phyloP scores from a whole-genome alignment of 2,797 vertebrate species.

The Brachyrhaphis roseni region DNA sequence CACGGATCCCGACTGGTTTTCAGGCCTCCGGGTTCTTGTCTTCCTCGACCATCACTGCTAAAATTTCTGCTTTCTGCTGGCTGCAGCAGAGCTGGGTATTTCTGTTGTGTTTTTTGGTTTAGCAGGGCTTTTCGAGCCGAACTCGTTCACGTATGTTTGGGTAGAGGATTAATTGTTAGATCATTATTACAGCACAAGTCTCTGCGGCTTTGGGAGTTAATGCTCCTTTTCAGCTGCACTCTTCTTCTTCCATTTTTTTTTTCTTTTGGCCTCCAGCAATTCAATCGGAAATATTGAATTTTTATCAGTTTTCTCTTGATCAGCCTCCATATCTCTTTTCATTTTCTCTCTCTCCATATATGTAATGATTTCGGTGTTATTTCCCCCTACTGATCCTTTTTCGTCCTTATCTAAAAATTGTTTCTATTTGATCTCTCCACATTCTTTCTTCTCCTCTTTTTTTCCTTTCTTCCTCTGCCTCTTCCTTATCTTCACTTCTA shows the following conservation, averaged over 20 bases:
- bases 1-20: slow-evolving; percentile 29
- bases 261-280: slow-evolving; percentile 14
- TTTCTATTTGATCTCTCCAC: slow-evolving; percentile 56
- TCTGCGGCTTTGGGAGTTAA: slow-evolving; percentile 10
- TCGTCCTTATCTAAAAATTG: slow-evolving; percentile 55
- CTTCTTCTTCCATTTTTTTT: slow-evolving; percentile 4
- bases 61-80: slow-evolving; percentile 32
- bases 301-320: slow-evolving; percentile 9
- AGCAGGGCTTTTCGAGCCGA: neutral
- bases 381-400: slow-evolving; percentile 47
- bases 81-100: slow-evolving; percentile 28
- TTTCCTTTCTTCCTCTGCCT: slow-evolving; percentile 25
- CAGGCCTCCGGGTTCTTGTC: slow-evolving; percentile 40
- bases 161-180: slow-evolving; percentile 33
- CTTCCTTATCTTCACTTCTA: slow-evolving; percentile 16
- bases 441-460: slow-evolving; percentile 29
- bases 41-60: slow-evolving; percentile 42
- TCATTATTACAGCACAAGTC: slow-evolving; percentile 9
- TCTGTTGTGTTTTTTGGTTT: slow-evolving; percentile 15
- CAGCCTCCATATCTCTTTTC: slow-evolving; percentile 10
- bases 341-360: slow-evolving; percentile 15
- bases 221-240: slow-evolving; percentile 6
- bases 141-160: slow-evolving; percentile 5
- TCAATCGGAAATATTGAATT: slow-evolving; percentile 17
- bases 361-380: slow-evolving; percentile 51